These are phyloP conservation scores for Anodontia alba DNA, from an alignment of 2,888 invertebrate species.

Conservation along the genomic window DNA sequence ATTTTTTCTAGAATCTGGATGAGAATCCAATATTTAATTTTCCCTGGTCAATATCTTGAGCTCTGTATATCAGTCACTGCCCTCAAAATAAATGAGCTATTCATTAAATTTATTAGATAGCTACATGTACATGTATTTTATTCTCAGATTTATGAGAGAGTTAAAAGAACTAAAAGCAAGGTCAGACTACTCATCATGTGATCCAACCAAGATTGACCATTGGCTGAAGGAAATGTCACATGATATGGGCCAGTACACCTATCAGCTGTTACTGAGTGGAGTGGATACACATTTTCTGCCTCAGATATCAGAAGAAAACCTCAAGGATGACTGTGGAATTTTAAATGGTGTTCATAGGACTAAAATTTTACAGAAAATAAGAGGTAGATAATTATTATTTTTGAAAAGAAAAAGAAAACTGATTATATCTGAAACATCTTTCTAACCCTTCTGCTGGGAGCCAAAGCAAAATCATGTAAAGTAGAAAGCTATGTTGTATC, in stretches of 20 bases:
- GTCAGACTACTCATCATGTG: slow-evolving; percentile 98
- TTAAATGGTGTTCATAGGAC: slow-evolving; percentile 97
- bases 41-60: too few relatives aligned
- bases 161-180: slow-evolving; percentile 96
- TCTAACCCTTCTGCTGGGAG: too few relatives aligned
- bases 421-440: neutral
- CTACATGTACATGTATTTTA: too few relatives aligned
- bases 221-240: slow-evolving; percentile 91
- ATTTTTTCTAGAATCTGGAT: too few relatives aligned
- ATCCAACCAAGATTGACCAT: slow-evolving; percentile 91
- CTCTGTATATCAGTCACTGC: too few relatives aligned
- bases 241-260: slow-evolving; percentile 98
- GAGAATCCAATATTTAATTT: too few relatives aligned
- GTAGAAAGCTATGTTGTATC: too few relatives aligned
- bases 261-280: slow-evolving; percentile 97
- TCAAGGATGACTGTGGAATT: slow-evolving; percentile 95
- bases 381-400: slow-evolving; percentile 87
- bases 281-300: slow-evolving; percentile 96
- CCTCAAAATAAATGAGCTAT: too few relatives aligned
- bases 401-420: too few relatives aligned
- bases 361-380: slow-evolving; percentile 94
- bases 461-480: too few relatives aligned
- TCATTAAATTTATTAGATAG: too few relatives aligned
- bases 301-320: slow-evolving; percentile 94
- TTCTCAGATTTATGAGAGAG: slow-evolving; percentile 93